Evolutionary conservation across 2,888 invertebrate genomes (phyloP).

Genomic region (Hoplodrina ambigua): DNA sequence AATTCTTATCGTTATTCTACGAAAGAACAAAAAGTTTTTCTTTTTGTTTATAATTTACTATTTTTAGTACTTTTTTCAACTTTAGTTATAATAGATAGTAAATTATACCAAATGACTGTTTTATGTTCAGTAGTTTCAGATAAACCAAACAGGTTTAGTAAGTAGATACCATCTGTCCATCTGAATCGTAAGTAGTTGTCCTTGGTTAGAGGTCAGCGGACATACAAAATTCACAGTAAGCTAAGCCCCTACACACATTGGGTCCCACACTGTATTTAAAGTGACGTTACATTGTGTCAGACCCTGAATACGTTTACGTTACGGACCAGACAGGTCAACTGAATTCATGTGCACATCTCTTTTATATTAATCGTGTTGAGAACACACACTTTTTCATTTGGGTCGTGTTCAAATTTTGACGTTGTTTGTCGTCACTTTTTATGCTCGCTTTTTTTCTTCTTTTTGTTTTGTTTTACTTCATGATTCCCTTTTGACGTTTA

Average conservation of each 20-base stretch:
- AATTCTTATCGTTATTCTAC: background rate
- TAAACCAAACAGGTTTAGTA: conserved; percentile 51
- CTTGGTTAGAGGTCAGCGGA: conserved; percentile 66
- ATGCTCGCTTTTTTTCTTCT: conserved; percentile 8
- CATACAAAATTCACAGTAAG: conserved; percentile 64
- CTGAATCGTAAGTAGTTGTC: conserved; percentile 63
- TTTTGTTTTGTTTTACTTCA: conserved; percentile 21
- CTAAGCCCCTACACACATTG: conserved; percentile 57
- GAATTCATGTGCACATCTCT: conserved; percentile 73
- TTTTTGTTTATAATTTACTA: background rate
- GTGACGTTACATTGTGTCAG: conserved; percentile 54
- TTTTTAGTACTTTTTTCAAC: background rate
- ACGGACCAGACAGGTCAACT: conserved; percentile 75
- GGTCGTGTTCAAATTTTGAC: conserved; percentile 46
- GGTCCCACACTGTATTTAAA: conserved; percentile 58
- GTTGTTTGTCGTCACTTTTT: conserved; percentile 45
- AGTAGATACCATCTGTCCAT: conserved; percentile 50
- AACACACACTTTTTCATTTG: conserved; percentile 52
- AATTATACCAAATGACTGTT: background rate
- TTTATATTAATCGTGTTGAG: conserved; percentile 75
- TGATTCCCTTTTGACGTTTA: background rate
- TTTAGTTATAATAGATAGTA: background rate
- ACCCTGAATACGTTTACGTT: conserved; percentile 73
- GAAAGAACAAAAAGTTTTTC: background rate
- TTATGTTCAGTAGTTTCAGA: conserved; percentile 51